Conservation (phyloP, 2,888 invertebrate species). For the Euproctis similis region DNA sequence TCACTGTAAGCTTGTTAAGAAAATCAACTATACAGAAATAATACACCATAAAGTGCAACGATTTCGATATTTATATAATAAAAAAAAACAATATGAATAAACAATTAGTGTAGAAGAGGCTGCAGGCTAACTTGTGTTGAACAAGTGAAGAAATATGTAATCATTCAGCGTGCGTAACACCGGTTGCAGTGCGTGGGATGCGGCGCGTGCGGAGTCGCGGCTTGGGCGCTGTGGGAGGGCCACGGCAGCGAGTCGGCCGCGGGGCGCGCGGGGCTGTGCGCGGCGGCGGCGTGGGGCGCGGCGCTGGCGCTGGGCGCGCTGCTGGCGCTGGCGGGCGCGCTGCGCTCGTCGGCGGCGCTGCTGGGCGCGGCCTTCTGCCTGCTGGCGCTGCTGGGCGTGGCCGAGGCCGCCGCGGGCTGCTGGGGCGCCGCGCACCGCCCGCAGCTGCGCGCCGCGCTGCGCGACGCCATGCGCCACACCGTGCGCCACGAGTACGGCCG, state of each 20-base stretch:
- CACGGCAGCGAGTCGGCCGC: conserved; percentile 42
- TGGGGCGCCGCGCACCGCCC: conserved; percentile 62
- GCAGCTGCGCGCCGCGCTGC: conserved; percentile 45
- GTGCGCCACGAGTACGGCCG: conserved; percentile 52
- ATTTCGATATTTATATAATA: too few relatives aligned
- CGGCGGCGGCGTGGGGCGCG: conserved; percentile 49
- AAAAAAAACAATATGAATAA: too few relatives aligned
- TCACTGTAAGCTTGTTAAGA: too few relatives aligned
- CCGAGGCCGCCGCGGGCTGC: conserved; percentile 57
- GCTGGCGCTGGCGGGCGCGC: conserved; percentile 42
- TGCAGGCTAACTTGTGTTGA: too few relatives aligned
- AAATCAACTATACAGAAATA: too few relatives aligned
- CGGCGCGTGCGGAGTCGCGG: conserved; percentile 44
- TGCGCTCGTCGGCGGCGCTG: conserved; percentile 41
- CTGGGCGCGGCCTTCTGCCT: conserved; percentile 55
- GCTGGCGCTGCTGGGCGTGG: conserved; percentile 52
- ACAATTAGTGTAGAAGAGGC: too few relatives aligned
- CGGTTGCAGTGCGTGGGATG: conserved; percentile 43
- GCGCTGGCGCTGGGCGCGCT: conserved; percentile 46
- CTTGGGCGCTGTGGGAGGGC: conserved; percentile 61
- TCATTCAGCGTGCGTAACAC: too few relatives aligned
- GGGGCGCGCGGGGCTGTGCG: conserved; percentile 51
- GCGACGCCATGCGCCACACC: conserved; percentile 35
- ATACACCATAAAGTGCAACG: too few relatives aligned
- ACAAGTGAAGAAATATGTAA: too few relatives aligned